Conservation (phyloP, 2,113 vertebrate genomes). For the Apteryx mantelli region DNA sequence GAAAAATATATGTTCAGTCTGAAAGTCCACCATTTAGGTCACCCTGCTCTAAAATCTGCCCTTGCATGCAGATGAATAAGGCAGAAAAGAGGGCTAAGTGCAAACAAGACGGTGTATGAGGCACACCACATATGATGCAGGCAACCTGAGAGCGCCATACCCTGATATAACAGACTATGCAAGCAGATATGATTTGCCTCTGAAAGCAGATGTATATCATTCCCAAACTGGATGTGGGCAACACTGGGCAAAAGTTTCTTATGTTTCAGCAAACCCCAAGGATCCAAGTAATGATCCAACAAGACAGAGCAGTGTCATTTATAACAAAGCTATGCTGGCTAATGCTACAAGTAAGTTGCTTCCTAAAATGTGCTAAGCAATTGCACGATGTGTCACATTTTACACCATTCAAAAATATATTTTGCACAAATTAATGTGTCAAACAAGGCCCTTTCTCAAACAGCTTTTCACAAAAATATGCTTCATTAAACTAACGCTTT, state of each 20-base stretch:
- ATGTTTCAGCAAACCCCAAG: background rate
- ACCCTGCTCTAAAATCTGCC: background rate
- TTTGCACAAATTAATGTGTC: background rate
- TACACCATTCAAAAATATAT: background rate
- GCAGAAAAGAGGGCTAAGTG: background rate
- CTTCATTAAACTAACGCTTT: background rate
- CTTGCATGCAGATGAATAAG: background rate
- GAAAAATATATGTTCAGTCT: background rate
- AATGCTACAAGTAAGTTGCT: background rate
- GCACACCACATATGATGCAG: background rate
- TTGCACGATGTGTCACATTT: background rate
- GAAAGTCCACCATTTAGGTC: background rate
- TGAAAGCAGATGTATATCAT: background rate
- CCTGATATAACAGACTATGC: background rate
- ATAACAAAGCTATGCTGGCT: background rate
- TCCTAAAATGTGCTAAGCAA: background rate
- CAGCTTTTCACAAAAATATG: background rate
- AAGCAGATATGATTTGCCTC: background rate
- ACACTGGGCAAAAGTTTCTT: background rate
- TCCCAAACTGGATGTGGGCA: background rate
- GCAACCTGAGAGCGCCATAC: background rate
- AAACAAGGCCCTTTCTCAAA: background rate
- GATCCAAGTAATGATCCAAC: background rate
- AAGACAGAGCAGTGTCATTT: background rate
- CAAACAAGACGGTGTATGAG: background rate